Evolutionary conservation across 1,140 invertebrate genomes (phyloP), one percentile per base, ranked within the genome.

Genomic region (Berghia stephanieae): DNA sequence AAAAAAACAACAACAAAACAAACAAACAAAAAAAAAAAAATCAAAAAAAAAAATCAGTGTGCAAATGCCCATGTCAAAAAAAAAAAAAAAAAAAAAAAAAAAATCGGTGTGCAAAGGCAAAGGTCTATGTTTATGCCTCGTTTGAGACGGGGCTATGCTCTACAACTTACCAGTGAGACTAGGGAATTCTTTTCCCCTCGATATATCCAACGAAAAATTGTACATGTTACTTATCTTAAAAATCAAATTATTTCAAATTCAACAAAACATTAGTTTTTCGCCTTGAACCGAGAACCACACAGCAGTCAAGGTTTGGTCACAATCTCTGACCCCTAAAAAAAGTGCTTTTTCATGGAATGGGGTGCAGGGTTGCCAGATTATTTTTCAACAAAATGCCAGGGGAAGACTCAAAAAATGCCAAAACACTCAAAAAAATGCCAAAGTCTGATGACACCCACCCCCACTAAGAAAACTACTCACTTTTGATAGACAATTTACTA

Each of bases 91-190:
- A 63, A 8, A 63, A 16, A 10, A 16, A 21, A 10, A 13, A 63
- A 27, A 10, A n/a, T n/a, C n/a, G n/a, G n/a, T n/a, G n/a, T n/a
- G n/a, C n/a, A n/a, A n/a, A n/a, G n/a, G n/a, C n/a, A n/a, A n/a
- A n/a, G n/a, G n/a, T n/a, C n/a, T n/a, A n/a, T n/a, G n/a, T n/a
- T n/a, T n/a, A n/a, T n/a, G n/a, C n/a, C n/a, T n/a, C n/a, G n/a
- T 63, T 63, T 21, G 8, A 16, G 27, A 13, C 10, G 27, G 10
- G 8, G 27, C 27, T 21, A 63, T 63, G n/a, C n/a, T 21, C 27
- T 8, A 21, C 57, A 27, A 40, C 63, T 70, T 70, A 70, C 68
- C 43, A 44, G 24, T 70, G 2, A 70, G 68, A 46, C 46, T 40
- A 44, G 68, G 68, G 46, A 70, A 70, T 46, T 70, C 68, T 3